Base-by-base conservation (phyloP, 2,888 invertebrate species). In the Drosophila peninsularis region DNA sequence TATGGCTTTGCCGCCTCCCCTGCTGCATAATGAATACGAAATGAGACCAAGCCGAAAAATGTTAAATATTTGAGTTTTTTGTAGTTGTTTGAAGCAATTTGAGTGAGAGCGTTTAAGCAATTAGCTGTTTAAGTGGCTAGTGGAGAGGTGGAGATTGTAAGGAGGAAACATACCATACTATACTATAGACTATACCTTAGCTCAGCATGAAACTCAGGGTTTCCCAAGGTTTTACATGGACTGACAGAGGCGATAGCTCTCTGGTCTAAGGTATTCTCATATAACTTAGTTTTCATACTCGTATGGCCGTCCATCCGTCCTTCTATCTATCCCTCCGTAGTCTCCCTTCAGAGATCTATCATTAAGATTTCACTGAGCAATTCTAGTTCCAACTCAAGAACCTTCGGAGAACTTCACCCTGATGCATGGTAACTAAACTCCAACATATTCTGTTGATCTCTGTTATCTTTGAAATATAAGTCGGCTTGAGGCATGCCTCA, bases 1-100 rank as follows among this genome's bases (percentile, higher is more conserved):
- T 83, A 83, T 86, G 78, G 73, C 67, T 58, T 70, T 13, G 49
- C 14, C 64, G 67, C 77, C 68, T 70, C 65, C 73, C 39, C 44
- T 56, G 67, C 68, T 86, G 63, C 75, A 83, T 75, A 73, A 75
- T 86, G 83, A 78, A 82, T 82, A 75, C 68, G 34, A 78, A 82
- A 82, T 86, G 72, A 80, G 78, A 47, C 63, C 45, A 27, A 27
- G 52, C 21, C 45, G 44, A 42, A 68, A 65, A 61, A 57, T 49
- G 55, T 62, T 55, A 44, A 52, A 73, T 60, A 57, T 62, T 65
- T 32, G 36, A 58, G 1, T 14, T 34, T 34, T 34, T 52, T 58
- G 50, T 55, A 42, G 24, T 47, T 37, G 47, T 62, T 50, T 1
- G 9, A 54, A 72, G 55, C 63, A 52, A 62, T 64, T 69, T 56